Base-by-base conservation (phyloP, 2,888 invertebrate genomes). In the Parnassius orleans region DNA sequence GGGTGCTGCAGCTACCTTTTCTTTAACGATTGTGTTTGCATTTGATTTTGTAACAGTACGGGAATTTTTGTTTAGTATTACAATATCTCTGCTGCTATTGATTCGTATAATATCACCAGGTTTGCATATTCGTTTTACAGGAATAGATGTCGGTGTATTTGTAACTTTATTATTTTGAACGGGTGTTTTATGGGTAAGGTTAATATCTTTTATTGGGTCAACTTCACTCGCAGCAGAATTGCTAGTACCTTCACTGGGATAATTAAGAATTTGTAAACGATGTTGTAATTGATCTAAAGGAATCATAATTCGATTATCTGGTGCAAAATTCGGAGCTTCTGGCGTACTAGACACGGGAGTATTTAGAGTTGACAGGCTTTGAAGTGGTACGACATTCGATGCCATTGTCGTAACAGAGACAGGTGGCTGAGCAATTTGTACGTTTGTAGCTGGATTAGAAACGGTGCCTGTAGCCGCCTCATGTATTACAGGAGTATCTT, bases 101-200 rank as follows among this genome's bases (percentile, higher is more conserved):
- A 59, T 47, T 9, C 24, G 44, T 59, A 59, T 53, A 9, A 59
- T 15, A 41, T 59, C 59, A 14, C 59, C 59, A 9, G 14, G 14
- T 41, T 53, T 12, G 53, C 53, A 24, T 41, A 46, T 1, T 14
- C 2, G 5, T 14, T 53, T 15, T 11, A n/a, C 10, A 41, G 3
- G 9, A 10, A 3, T 12, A 5, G 19, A 3, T 1, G 9, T 15
- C 15, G 10, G 11, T 10, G 43, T 12, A 24, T 43, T 33, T 10
- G 19, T 12, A 43, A 12, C 7, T 11, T 46, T 14, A 47, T 47
- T 12, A 47, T 47, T 47, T 47, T 24, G 3, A 24, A 24, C 24
- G 24, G 24, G 24, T 3, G 5, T 24, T 24, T 24, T 24, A 24
- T 3, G 3, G 24, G 24, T 24, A 24, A 24, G 24, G 5, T 24